Evolutionary conservation across 2,113 vertebrate species (phyloP).

Genomic region (Gadus chalcogrammus): DNA sequence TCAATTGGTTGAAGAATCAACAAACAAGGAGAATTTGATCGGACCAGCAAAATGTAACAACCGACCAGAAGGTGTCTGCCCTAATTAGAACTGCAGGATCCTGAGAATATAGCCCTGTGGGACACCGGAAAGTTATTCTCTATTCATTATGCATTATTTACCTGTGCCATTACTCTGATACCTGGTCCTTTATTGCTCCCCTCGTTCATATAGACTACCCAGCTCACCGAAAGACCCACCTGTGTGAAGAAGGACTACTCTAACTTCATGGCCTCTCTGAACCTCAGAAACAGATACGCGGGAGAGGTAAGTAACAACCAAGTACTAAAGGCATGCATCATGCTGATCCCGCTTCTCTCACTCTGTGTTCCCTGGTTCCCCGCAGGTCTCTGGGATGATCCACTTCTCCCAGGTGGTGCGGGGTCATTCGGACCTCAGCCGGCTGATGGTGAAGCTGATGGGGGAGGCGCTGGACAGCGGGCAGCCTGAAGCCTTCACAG

Average conservation of each 20-base stretch:
- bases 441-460: slow-evolving; percentile 88
- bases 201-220: slow-evolving; percentile 77
- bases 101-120: slow-evolving; percentile 9
- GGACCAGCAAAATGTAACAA: background rate
- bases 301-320: slow-evolving; percentile 79
- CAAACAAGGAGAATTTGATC: no score
- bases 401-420: slow-evolving; percentile 85
- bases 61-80: background rate
- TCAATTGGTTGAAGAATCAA: no score
- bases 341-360: background rate
- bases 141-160: background rate
- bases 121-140: background rate
- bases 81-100: background rate
- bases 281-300: slow-evolving; percentile 93
- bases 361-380: background rate
- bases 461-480: slow-evolving; percentile 77
- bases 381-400: slow-evolving; percentile 95
- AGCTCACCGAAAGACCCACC: slow-evolving; percentile 89
- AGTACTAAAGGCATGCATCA: background rate
- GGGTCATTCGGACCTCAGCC: slow-evolving; percentile 84
- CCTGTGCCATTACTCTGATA: background rate
- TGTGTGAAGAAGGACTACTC: slow-evolving; percentile 99
- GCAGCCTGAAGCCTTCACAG: slow-evolving; percentile 84
- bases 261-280: slow-evolving; percentile 99
- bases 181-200: background rate